A percentile compares a stretch with the other conserved stretches of the same genome.
phyloP scores from a whole-genome alignment of 2,888 invertebrate species.

The Parnassius mnemosyne region DNA sequence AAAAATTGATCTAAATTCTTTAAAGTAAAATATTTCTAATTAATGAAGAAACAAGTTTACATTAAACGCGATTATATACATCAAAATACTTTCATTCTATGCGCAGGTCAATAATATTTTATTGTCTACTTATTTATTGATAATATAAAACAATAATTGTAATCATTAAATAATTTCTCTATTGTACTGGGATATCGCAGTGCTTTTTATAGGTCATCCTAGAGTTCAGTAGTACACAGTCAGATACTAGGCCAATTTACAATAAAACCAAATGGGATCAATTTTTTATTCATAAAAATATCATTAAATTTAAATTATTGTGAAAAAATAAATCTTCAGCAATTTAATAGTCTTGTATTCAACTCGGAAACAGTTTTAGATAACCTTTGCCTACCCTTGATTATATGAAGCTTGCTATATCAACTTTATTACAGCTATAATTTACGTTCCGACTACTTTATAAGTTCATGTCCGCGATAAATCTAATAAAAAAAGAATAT shows the following conservation, averaged over 20 bases:
- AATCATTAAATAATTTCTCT: too few species aligned
- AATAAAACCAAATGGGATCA: conserved; percentile 14
- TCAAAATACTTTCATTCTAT: too few species aligned
- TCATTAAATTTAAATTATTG: conserved; percentile 1
- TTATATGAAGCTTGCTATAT: conserved; percentile 13
- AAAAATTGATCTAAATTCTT: too few species aligned
- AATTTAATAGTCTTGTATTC: conserved; percentile 6
- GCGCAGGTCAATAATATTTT: too few species aligned
- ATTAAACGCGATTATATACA: too few species aligned
- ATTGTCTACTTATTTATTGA: too few species aligned
- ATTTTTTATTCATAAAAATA: conserved; percentile 7
- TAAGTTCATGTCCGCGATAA: conserved; percentile 12
- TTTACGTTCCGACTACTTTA: conserved; percentile 10
- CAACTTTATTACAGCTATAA: conserved; percentile 15
- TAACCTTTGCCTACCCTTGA: conserved; percentile 14
- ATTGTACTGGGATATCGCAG: not conserved
- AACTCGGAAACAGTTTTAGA: conserved; percentile 9
- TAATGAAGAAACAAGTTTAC: too few species aligned
- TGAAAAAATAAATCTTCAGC: not conserved
- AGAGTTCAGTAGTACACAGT: too few species aligned
- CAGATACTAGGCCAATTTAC: conserved; percentile 1
- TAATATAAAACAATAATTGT: too few species aligned
- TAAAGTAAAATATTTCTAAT: too few species aligned
- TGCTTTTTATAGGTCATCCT: conserved; percentile 8
- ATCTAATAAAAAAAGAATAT: conserved; percentile 6